phyloP scores from a whole-genome alignment of 2,888 invertebrate species.

The Ectropis crepuscularia region DNA sequence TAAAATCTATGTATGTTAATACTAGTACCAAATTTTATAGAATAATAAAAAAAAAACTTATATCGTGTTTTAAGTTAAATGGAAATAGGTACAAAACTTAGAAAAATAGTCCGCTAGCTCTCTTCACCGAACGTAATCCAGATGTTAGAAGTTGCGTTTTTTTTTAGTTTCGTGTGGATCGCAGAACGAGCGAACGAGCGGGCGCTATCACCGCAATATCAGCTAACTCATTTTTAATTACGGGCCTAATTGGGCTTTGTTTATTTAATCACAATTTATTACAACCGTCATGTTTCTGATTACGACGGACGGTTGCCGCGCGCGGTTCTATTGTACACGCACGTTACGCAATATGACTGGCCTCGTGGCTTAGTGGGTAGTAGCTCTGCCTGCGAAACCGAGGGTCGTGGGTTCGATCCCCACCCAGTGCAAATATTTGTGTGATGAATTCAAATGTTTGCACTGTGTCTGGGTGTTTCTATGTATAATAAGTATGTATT shows the following conservation, averaged over 20 bases:
- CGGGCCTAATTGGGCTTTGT: constrained; percentile 51
- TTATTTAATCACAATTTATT: constrained; percentile 35
- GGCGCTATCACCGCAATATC: constrained; percentile 43
- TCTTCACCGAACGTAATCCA: constrained; percentile 57
- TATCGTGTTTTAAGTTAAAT: not conserved
- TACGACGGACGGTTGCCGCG: not conserved
- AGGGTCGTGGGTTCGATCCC: too few species aligned
- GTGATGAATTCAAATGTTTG: too few species aligned
- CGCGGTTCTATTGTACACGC: constrained; percentile 12
- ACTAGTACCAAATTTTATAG: too few species aligned
- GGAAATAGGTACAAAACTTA: not conserved
- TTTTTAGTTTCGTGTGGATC: constrained; percentile 51
- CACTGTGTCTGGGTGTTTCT: too few species aligned
- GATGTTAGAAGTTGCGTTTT: constrained; percentile 55
- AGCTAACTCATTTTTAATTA: constrained; percentile 75
- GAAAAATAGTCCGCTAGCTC: constrained; percentile 39
- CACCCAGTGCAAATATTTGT: too few species aligned
- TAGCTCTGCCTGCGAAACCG: too few species aligned
- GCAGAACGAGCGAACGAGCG: constrained; percentile 57
- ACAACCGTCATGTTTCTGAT: constrained; percentile 10
- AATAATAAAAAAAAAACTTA: not conserved
- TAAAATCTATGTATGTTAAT: too few species aligned
- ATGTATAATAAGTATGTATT: too few species aligned
- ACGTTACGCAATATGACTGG: constrained; percentile 8
- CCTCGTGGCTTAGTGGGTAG: too few species aligned